A percentile compares a stretch with the other conserved stretches of the same genome.
Evolutionary conservation across 30 jellyfish, hydroid and myxozoan genomes (phyloP).

Genomic region (Chrysaora quinquecirrha): DNA sequence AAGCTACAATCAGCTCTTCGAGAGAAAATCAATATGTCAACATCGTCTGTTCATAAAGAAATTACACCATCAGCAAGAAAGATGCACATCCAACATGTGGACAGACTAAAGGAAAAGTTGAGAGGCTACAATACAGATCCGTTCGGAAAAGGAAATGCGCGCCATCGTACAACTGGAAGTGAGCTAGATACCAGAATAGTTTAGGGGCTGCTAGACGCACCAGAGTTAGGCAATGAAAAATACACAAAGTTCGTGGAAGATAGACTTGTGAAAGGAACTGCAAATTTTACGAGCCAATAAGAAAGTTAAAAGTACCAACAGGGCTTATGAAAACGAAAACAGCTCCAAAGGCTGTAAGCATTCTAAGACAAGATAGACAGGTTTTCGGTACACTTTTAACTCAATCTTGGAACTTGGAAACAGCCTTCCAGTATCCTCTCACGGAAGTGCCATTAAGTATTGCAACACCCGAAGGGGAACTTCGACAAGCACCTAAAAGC

Average conservation of each 20-base stretch:
- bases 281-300: slow-evolving; percentile 7
- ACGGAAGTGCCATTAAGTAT: slow-evolving; percentile 8
- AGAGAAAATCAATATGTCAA: slow-evolving; percentile 37
- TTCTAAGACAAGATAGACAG: neutral
- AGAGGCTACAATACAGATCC: slow-evolving; percentile 29
- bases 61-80: slow-evolving; percentile 29
- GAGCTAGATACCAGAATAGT: slow-evolving; percentile 6
- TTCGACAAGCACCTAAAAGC: slow-evolving; percentile 21
- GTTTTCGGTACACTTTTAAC: neutral
- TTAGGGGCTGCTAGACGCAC: slow-evolving; percentile 1
- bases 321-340: neutral
- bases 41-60: slow-evolving; percentile 32
- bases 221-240: slow-evolving; percentile 1
- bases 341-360: neutral
- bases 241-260: slow-evolving; percentile 2
- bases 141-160: slow-evolving; percentile 11
- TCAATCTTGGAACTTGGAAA: neutral
- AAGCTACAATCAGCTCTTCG: slow-evolving; percentile 19
- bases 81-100: slow-evolving; percentile 11
- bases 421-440: neutral
- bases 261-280: slow-evolving; percentile 3
- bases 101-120: slow-evolving; percentile 32
- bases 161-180: slow-evolving; percentile 9
- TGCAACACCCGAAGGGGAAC: slow-evolving; percentile 28
- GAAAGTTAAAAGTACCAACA: neutral